These are phyloP conservation scores for Falco concolor DNA, from an alignment of 2,797 vertebrate genomes.

Conservation along the genomic window DNA sequence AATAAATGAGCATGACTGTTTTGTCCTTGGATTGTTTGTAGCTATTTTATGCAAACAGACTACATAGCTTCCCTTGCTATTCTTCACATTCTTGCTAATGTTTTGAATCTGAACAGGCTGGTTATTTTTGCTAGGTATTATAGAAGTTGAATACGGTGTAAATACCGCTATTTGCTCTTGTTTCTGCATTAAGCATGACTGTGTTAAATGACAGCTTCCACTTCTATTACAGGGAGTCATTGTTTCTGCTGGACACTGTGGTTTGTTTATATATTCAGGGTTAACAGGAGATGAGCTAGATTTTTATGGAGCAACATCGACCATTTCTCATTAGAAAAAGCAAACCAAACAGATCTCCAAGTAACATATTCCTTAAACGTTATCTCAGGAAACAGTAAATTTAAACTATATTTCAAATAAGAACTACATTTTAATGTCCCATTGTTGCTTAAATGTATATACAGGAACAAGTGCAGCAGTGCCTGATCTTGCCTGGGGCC, in stretches of 20 bases:
- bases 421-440: not conserved
- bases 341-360: not conserved
- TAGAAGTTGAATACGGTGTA: not conserved
- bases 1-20: conserved; percentile 16
- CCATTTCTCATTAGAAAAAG: not conserved
- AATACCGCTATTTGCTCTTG: not conserved
- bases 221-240: not conserved
- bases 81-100: not conserved
- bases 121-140: not conserved
- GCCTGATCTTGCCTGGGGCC: not conserved
- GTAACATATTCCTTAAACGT: not conserved
- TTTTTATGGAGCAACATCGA: not conserved
- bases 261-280: not conserved
- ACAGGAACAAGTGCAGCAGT: not conserved
- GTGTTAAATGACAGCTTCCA: not conserved
- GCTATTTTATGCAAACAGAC: not conserved
- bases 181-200: not conserved
- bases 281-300: not conserved
- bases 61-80: conserved; percentile 7
- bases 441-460: not conserved
- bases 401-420: not conserved
- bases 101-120: not conserved
- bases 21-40: conserved; percentile 2
- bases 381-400: conserved; percentile 14
- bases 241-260: not conserved